A percentile compares a stretch with the other conserved stretches of the same genome.
These are phyloP conservation scores for Epinotia ramella DNA, from an alignment of 2,888 invertebrate species.

Conservation along the genomic window DNA sequence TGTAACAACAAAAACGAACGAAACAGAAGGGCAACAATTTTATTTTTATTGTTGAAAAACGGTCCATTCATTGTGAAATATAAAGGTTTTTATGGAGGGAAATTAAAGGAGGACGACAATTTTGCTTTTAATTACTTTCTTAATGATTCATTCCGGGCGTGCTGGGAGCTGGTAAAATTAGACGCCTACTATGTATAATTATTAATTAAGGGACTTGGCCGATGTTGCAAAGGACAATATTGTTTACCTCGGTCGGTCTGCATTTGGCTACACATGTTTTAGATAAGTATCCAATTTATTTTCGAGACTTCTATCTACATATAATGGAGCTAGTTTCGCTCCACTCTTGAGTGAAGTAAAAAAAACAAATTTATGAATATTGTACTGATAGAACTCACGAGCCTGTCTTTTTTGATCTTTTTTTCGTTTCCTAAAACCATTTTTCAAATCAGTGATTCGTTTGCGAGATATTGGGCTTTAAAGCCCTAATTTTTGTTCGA, in stretches of 20 bases:
- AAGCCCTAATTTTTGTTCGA: too few relatives aligned
- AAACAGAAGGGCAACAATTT: conserved; percentile 37
- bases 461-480: too few relatives aligned
- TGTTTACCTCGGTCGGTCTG: not conserved
- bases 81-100: conserved; percentile 49
- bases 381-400: too few relatives aligned
- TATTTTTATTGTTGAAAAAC: conserved; percentile 37
- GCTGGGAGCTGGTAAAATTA: conserved; percentile 18
- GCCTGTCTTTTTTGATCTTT: too few relatives aligned
- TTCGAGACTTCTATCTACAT: too few relatives aligned
- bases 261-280: too few relatives aligned
- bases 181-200: conserved; percentile 14
- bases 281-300: too few relatives aligned
- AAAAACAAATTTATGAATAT: too few relatives aligned
- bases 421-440: too few relatives aligned
- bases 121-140: conserved; percentile 64
- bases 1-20: conserved; percentile 32
- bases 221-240: not conserved
- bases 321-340: too few relatives aligned
- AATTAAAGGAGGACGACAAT: conserved; percentile 58
- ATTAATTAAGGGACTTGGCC: conserved; percentile 9
- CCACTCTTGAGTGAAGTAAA: too few relatives aligned
- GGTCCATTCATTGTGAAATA: conserved; percentile 34
- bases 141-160: conserved; percentile 60
- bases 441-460: too few relatives aligned